phyloP scores from a whole-genome alignment of 2,797 vertebrate species.

The Atherinosoma microstoma region DNA sequence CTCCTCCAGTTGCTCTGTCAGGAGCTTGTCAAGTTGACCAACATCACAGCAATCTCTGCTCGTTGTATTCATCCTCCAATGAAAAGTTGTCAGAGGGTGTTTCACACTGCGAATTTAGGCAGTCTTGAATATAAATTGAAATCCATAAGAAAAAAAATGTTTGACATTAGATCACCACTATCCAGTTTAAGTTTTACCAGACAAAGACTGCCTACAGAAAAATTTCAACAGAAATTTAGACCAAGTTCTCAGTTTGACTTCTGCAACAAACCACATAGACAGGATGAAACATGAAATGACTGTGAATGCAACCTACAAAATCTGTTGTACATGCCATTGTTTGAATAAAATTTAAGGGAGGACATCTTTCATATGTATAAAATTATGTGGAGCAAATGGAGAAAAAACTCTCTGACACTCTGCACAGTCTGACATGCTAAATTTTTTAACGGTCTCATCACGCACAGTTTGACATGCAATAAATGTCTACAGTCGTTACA shows the following conservation, averaged over 20 bases:
- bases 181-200: background rate
- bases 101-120: background rate
- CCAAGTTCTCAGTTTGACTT: conserved; percentile 7
- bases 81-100: background rate
- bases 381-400: background rate
- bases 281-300: background rate
- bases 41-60: background rate
- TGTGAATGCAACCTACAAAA: background rate
- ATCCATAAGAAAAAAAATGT: background rate
- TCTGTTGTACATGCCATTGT: background rate
- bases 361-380: background rate
- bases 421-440: background rate
- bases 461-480: background rate
- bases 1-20: conserved; percentile 18
- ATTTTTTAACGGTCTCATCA: background rate
- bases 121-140: background rate
- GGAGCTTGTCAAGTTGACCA: conserved; percentile 24
- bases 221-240: background rate
- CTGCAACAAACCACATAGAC: background rate
- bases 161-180: background rate
- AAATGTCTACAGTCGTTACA: background rate
- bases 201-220: background rate
- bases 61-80: background rate
- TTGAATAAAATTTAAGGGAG: background rate
- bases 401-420: background rate